Evolutionary conservation across 1,140 invertebrate genomes (phyloP).

Genomic region (Phenacoccus solenopsis): DNA sequence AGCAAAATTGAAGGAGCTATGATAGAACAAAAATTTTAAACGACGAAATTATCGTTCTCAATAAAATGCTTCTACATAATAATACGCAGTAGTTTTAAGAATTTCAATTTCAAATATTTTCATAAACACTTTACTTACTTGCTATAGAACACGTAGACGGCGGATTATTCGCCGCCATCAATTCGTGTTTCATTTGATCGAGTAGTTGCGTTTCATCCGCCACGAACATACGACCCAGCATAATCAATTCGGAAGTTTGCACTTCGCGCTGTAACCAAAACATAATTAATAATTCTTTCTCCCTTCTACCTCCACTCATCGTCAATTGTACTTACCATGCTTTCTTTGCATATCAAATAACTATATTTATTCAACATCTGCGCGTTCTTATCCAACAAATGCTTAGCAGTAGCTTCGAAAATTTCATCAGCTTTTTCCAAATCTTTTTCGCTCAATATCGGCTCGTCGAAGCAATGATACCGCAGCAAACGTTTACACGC

Average conservation of each 20-base stretch:
- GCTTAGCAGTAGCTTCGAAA: slow-evolving; percentile 58
- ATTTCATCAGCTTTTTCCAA: slow-evolving; percentile 60
- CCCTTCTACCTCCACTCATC: not conserved
- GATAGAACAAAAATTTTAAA: too few species aligned
- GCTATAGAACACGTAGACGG: slow-evolving; percentile 4
- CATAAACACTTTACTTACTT: not conserved
- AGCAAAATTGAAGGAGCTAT: too few species aligned
- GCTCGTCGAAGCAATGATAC: slow-evolving; percentile 69
- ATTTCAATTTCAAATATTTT: too few species aligned
- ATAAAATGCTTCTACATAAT: too few species aligned
- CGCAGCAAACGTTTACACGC: slow-evolving; percentile 64
- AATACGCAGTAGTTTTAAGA: too few species aligned
- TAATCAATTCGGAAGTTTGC: slow-evolving; percentile 54
- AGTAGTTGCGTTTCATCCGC: slow-evolving; percentile 48
- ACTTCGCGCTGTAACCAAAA: slow-evolving; percentile 45
- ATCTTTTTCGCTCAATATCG: slow-evolving; percentile 48
- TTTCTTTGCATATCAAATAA: slow-evolving; percentile 65
- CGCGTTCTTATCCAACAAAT: slow-evolving; percentile 58
- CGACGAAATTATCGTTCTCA: too few species aligned
- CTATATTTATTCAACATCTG: slow-evolving; percentile 66
- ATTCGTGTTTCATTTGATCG: slow-evolving; percentile 39
- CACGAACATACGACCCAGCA: slow-evolving; percentile 56
- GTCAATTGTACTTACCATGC: slow-evolving; percentile 54
- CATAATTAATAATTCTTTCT: not conserved
- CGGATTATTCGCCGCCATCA: slow-evolving; percentile 26